Base-by-base conservation (phyloP, 2,797 vertebrate genomes). In the Diplodus sargus region DNA sequence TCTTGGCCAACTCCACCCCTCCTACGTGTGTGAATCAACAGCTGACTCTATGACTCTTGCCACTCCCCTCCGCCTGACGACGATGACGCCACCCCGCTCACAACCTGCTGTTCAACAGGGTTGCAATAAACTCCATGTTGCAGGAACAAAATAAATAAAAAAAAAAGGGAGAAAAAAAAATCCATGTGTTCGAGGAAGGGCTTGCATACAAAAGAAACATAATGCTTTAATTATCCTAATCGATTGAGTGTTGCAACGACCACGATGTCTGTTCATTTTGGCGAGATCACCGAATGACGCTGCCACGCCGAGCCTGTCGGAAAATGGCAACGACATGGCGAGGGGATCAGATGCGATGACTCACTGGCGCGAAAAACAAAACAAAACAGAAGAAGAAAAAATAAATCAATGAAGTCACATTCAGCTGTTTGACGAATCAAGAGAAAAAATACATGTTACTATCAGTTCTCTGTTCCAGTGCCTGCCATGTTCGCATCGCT, bases 401-500 rank as follows among this genome's bases (percentile, higher is more conserved):
- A 49, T 18, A 17, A 51, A 42, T 2, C 12, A 75, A 54, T 61
- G 30, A 70, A 67, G 22, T 62, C 28, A 49, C 9, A 4, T 59
- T 81, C 62, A 76, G 73, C 71, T 83, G 25, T 88, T 79, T 77
- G 18, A 78, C 13, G 16, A 88, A 58, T 83, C 51, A 63, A 70
- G 85, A 87, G 67, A 81, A 64, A 88, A 65, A 86, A 80, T 78
- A 70, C 77, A 54, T 82, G 72, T 83, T 65, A 56, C 71, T 77
- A 66, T 88, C 74, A 60, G 81, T 85, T 86, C 83, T 87, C 86
- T 79, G 86, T 88, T 91, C 57, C 85, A 92, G 92, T 94, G 93
- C 92, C 93, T 93, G 91, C 86, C 78, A 77, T 81, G 90, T 89
- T 90, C 83, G 84, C 91, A 89, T 91, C 69, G 80, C 84, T 86